Conservation (phyloP, 1,140 invertebrate genomes). For the Atta texana region DNA sequence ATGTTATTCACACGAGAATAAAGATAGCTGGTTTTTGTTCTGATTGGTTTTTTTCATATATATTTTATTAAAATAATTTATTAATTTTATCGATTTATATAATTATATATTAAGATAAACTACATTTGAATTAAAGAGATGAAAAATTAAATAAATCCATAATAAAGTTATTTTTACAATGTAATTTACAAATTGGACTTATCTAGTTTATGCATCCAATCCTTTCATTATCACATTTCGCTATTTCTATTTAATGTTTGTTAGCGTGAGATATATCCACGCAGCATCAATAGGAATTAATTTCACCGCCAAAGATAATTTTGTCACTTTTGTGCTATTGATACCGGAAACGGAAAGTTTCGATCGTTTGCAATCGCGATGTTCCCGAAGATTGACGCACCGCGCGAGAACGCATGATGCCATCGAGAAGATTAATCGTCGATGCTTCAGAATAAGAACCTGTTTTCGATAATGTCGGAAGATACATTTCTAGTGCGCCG, state of each 20-base stretch:
- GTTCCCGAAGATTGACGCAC: conserved; percentile 21
- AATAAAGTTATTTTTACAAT: not conserved
- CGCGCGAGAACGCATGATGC: conserved; percentile 22
- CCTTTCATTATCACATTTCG: not conserved
- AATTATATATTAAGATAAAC: too few species aligned
- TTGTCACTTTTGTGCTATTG: not conserved
- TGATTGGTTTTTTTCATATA: too few species aligned
- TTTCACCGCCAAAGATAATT: not conserved
- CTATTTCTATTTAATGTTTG: not conserved
- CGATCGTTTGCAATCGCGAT: not conserved
- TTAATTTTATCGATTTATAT: too few species aligned
- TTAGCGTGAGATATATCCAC: not conserved
- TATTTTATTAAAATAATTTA: too few species aligned
- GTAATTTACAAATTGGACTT: not conserved
- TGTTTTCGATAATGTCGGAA: conserved; percentile 77
- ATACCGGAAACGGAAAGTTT: conserved; percentile 20
- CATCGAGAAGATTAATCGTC: conserved; percentile 60
- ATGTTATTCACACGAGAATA: too few species aligned
- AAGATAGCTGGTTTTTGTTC: too few species aligned
- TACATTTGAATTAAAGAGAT: too few species aligned
- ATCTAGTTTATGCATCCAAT: not conserved
- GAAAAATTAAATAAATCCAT: too few species aligned
- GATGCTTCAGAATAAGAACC: conserved; percentile 71
- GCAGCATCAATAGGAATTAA: conserved; percentile 16
- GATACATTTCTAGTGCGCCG: conserved; percentile 67